Evolutionary conservation across 2,797 vertebrate genomes (phyloP), one percentile per base, ranked within the genome.

Genomic region (Sardinella longiceps): DNA sequence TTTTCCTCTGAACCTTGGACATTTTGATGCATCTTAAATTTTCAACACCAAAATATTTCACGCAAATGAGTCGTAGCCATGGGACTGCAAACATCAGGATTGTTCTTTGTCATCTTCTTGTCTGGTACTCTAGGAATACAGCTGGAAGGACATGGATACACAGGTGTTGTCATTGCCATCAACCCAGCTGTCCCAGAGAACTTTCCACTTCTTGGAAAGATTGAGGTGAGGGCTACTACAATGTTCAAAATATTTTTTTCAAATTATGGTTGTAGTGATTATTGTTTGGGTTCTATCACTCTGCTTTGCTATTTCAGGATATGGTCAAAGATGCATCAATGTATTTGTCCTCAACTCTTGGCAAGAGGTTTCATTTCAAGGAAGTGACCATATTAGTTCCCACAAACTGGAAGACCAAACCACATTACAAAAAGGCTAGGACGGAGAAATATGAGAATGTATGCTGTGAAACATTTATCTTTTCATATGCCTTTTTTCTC

Each of bases 361-460:
- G 92, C 70, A 90, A 89, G 83, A 92, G 92, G 85, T 86, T 93
- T 20, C 94, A 89, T 90, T 93, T 93, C 85, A 93, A 92, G 88
- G 91, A 89, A n/a, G 85, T 93, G 51, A 94, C 91, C 48, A 94
- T 95, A 84, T 86, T 95, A 66, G 89, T 94, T 85, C 94, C 94
- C 81, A 30, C 83, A 9, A 93, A 90, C 1, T 95, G 95, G 95
- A 89, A 48, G 12, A 48, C 74, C 15, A 83, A 86, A 15, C 3
- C 10, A 5, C 82, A 83, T 39, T 94, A 93, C 2, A 84, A 83
- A 80, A 91, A 86, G 88, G 88, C 89, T 74, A 91, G 84, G 63
- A 90, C 88, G 53, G 92, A 94, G 87, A 87, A 85, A 20, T 94
- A 91, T 84, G 89, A 91, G 80, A 94, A 93, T 91, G 93, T 95